phyloP scores from a whole-genome alignment of 1,140 invertebrate species.

The Apis mellifera region DNA sequence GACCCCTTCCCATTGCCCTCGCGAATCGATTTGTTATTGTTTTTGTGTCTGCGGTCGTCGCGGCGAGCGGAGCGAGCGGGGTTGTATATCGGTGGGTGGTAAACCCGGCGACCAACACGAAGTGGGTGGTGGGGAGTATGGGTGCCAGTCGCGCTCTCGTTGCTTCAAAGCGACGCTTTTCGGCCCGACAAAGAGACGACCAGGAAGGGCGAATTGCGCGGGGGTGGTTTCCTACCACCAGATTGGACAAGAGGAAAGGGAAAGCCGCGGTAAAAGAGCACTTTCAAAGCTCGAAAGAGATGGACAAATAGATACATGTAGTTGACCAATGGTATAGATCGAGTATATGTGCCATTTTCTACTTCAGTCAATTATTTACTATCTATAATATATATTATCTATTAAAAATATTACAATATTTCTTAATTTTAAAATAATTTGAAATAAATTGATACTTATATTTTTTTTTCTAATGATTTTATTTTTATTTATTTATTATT shows the following conservation, averaged over 20 bases:
- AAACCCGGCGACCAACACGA: conserved; percentile 8
- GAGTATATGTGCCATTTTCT: background rate
- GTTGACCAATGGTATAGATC: conserved; percentile 55
- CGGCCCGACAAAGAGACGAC: conserved; percentile 61
- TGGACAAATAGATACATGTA: conserved; percentile 47
- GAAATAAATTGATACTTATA: no score
- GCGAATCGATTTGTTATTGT: conserved; percentile 82
- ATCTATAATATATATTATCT: background rate
- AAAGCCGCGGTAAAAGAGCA: conserved; percentile 32
- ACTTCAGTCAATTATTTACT: background rate
- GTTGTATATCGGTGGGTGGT: conserved; percentile 56
- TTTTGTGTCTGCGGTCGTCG: conserved; percentile 80
- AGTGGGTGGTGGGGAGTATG: background rate
- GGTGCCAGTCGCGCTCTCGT: conserved; percentile 47
- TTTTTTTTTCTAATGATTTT: no score
- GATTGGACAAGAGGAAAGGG: conserved; percentile 18
- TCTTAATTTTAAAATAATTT: background rate
- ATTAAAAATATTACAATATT: background rate
- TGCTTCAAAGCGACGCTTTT: conserved; percentile 61
- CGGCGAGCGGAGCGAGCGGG: conserved; percentile 65
- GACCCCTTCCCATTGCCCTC: conserved; percentile 76
- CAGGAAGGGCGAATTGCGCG: conserved; percentile 40
- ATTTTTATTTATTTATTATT: no score
- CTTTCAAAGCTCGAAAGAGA: conserved; percentile 48
- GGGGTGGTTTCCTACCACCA: conserved; percentile 41